Evolutionary conservation across 2,797 vertebrate genomes (phyloP).

Genomic region (Etheostoma nigrum): DNA sequence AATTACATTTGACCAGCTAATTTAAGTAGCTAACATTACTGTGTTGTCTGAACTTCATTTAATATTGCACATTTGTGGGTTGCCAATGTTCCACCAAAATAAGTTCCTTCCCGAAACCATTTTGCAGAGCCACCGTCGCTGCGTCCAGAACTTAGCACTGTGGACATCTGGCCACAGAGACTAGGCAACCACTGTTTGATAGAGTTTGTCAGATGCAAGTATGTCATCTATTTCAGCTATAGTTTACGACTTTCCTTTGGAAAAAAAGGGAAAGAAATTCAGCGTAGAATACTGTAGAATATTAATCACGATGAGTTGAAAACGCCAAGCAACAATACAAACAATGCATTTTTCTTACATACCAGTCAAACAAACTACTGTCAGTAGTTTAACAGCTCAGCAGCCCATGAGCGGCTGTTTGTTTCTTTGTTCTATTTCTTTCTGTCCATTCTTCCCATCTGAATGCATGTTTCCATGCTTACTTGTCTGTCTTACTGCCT

Average conservation of each 20-base stretch:
- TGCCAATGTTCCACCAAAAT: too few relatives aligned
- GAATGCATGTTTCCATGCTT: conserved; percentile 49
- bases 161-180: too few relatives aligned
- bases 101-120: too few relatives aligned
- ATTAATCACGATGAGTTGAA: not conserved
- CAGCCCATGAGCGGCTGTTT: conserved; percentile 35
- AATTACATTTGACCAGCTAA: too few relatives aligned
- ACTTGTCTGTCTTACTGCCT: conserved; percentile 55
- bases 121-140: too few relatives aligned
- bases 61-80: too few relatives aligned
- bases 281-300: not conserved
- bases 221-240: conserved; percentile 20
- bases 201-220: not conserved
- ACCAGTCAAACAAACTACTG: conserved; percentile 23
- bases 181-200: not conserved
- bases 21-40: too few relatives aligned
- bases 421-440: conserved; percentile 43
- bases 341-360: conserved; percentile 3
- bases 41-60: too few relatives aligned
- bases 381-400: conserved; percentile 39
- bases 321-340: conserved; percentile 8
- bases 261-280: not conserved
- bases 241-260: conserved; percentile 12
- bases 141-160: too few relatives aligned
- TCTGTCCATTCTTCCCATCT: conserved; percentile 34